Conservation (phyloP, 2,113 vertebrate genomes). For the Pluvialis apricaria region DNA sequence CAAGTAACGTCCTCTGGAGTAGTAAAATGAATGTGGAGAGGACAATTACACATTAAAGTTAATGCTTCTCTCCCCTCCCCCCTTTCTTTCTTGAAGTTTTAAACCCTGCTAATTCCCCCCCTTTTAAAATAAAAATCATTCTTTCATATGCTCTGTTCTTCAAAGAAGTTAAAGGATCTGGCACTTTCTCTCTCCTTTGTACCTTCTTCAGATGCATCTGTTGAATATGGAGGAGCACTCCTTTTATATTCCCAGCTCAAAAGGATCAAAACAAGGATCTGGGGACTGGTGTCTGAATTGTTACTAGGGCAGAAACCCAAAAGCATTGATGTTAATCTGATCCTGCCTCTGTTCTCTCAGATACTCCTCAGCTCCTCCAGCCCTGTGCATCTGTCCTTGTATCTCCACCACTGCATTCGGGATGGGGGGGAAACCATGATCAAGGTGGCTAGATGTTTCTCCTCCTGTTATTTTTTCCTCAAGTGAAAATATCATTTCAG, state of each 20-base stretch:
- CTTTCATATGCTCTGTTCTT: not conserved
- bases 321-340: not conserved
- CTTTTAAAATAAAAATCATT: not conserved
- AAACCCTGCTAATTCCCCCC: not conserved
- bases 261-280: conserved; percentile 25
- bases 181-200: not conserved
- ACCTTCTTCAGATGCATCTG: not conserved
- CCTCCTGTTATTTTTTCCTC: not conserved
- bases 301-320: not conserved
- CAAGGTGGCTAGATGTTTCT: not conserved
- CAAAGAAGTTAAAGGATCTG: not conserved
- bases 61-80: not conserved
- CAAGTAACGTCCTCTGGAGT: not conserved
- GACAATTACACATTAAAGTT: not conserved
- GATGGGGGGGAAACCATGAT: not conserved
- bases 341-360: not conserved
- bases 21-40: not conserved
- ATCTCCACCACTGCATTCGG: not conserved
- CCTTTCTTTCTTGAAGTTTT: not conserved
- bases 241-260: not conserved
- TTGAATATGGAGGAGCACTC: conserved; percentile 13
- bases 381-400: not conserved
- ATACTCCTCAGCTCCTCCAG: not conserved
- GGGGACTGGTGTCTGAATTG: not conserved
- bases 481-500: not conserved